A percentile compares a stretch with the other conserved stretches of the same genome.
These are phyloP conservation scores for Lepisosteus oculatus DNA, from an alignment of 2,113 vertebrate species.

Conservation along the genomic window DNA sequence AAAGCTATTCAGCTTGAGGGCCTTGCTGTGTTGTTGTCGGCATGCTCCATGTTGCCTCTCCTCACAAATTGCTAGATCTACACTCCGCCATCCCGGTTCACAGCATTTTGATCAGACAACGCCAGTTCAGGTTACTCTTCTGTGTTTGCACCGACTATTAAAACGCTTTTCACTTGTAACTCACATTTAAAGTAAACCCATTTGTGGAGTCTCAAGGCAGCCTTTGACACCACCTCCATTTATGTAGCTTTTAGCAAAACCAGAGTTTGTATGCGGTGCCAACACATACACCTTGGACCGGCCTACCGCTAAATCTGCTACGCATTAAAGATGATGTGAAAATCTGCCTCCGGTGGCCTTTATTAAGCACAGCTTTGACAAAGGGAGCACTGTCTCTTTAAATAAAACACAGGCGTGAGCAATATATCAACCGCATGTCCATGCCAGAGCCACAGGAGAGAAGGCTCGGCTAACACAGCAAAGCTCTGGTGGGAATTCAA, in stretches of 20 bases:
- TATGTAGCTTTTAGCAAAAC: not conserved
- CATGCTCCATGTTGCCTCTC: no score
- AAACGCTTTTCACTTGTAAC: not conserved
- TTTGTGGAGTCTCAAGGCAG: conserved; percentile 2
- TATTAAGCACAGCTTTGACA: conserved; percentile 43
- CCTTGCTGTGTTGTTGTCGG: no score
- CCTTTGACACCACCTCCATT: not conserved
- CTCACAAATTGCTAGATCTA: no score
- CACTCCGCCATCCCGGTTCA: no score
- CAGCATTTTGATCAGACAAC: no score
- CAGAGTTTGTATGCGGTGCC: conserved; percentile 8
- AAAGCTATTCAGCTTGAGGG: no score
- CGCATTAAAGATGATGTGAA: conserved; percentile 53
- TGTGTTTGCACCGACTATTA: no score
- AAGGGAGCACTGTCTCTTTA: conserved; percentile 55
- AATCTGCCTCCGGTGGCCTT: conserved; percentile 46
- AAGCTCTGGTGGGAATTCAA: conserved; percentile 8
- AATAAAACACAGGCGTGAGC: conserved; percentile 56
- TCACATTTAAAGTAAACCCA: not conserved
- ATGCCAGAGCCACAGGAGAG: not conserved
- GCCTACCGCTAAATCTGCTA: conserved; percentile 46
- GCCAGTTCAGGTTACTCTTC: no score
- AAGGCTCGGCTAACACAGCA: not conserved
- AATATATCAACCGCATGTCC: conserved; percentile 48
- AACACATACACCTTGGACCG: conserved; percentile 20